Percentiles rank a stretch among this genome's conserved stretches.
Conservation (phyloP, 2,888 invertebrate genomes). For the Pollenia labialis region DNA sequence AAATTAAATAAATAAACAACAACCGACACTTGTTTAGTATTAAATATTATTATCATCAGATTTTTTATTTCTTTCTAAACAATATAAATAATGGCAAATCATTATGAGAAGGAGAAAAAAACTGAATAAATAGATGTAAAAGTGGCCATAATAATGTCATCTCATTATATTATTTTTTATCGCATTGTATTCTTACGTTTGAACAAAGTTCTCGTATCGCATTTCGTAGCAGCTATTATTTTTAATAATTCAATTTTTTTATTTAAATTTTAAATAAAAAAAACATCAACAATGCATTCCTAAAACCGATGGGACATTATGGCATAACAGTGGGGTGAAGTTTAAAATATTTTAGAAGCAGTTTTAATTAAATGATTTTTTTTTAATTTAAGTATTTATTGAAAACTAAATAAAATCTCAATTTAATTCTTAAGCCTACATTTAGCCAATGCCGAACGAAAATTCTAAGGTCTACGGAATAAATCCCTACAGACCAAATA, state of each 20-base stretch:
- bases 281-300: slow-evolving; percentile 42
- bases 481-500: too few relatives aligned
- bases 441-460: too few relatives aligned
- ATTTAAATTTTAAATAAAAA: not conserved
- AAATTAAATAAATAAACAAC: slow-evolving; percentile 15
- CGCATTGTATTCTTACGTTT: slow-evolving; percentile 14
- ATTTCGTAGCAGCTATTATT: slow-evolving; percentile 23
- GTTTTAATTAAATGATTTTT: too few relatives aligned
- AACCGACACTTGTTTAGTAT: slow-evolving; percentile 56
- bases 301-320: not conserved
- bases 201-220: not conserved
- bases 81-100: slow-evolving; percentile 51
- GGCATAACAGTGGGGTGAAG: slow-evolving; percentile 1
- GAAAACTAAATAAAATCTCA: too few relatives aligned
- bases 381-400: too few relatives aligned
- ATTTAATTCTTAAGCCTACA: too few relatives aligned
- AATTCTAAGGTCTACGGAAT: too few relatives aligned
- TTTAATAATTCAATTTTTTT: slow-evolving; percentile 28
- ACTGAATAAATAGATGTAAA: slow-evolving; percentile 10
- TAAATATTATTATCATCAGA: slow-evolving; percentile 35
- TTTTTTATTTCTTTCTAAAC: slow-evolving; percentile 6
- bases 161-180: slow-evolving; percentile 54
- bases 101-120: slow-evolving; percentile 35
- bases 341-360: too few relatives aligned
- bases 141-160: slow-evolving; percentile 53